Evolutionary conservation across 1,140 invertebrate species (phyloP).

Genomic region (Tenebrio molitor): DNA sequence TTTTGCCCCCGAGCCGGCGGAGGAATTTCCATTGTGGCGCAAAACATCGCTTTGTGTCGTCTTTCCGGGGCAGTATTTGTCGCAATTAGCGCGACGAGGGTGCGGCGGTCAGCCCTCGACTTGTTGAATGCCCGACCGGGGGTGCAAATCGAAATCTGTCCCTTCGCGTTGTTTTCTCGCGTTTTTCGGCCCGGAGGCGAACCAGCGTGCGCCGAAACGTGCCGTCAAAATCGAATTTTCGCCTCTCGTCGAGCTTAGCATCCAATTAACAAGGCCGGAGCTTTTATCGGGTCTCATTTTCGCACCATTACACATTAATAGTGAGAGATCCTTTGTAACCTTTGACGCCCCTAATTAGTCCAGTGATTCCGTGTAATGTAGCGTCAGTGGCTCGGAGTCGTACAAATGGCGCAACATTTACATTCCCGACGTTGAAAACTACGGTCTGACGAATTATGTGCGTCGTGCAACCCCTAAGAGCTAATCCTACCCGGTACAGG

Average conservation of each 20-base stretch:
- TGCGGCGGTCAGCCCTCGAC: slow-evolving; percentile 12
- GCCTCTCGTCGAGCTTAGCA: slow-evolving; percentile 7
- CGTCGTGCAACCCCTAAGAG: too few relatives aligned
- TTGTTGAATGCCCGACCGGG: slow-evolving; percentile 17
- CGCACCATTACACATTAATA: slow-evolving; percentile 34
- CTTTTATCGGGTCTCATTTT: slow-evolving; percentile 35
- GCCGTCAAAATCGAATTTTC: too few relatives aligned
- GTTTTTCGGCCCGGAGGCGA: too few relatives aligned
- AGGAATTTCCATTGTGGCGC: slow-evolving; percentile 13
- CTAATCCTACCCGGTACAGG: too few relatives aligned
- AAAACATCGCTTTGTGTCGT: slow-evolving; percentile 13
- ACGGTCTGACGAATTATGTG: neutral
- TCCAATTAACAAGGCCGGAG: slow-evolving; percentile 31
- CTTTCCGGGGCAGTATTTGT: neutral
- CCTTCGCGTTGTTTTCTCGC: too few relatives aligned
- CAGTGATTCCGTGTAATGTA: slow-evolving; percentile 19
- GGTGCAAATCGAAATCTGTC: too few relatives aligned
- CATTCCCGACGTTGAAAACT: neutral
- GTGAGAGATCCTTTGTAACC: slow-evolving; percentile 38
- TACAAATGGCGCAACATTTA: neutral
- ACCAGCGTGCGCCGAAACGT: too few relatives aligned
- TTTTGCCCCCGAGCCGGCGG: too few relatives aligned
- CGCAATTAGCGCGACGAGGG: slow-evolving; percentile 18
- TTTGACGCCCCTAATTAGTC: slow-evolving; percentile 35
- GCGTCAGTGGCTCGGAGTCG: neutral